Conservation (phyloP, 2,797 vertebrate species). For the Halcyon badia region DNA sequence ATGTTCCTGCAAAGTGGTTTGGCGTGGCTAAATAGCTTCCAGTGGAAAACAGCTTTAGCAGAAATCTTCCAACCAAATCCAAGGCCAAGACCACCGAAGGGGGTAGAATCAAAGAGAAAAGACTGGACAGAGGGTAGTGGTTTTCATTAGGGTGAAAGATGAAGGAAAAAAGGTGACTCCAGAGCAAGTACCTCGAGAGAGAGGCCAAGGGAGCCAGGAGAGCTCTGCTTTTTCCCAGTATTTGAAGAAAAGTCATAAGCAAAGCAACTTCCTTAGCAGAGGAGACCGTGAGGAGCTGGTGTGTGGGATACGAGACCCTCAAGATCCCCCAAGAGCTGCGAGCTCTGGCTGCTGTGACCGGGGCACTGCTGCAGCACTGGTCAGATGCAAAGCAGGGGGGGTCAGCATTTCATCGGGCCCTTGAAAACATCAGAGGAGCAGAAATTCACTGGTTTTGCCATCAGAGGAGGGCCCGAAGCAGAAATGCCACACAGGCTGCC, state of each 20-base stretch:
- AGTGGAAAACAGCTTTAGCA: neutral
- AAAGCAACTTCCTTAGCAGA: neutral
- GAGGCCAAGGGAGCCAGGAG: neutral
- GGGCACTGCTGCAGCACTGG: neutral
- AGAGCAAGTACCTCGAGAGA: neutral
- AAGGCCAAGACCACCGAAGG: neutral
- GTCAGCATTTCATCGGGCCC: neutral
- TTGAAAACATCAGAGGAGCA: neutral
- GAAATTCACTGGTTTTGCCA: neutral
- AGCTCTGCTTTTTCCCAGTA: neutral
- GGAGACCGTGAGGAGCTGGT: neutral
- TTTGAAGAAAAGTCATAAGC: neutral
- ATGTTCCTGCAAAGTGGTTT: neutral
- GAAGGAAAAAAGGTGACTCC: neutral
- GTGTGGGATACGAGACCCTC: neutral
- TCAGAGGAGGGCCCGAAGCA: neutral
- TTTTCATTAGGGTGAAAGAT: neutral
- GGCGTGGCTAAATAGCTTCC: neutral
- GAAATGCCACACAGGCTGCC: neutral
- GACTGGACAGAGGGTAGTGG: too few species aligned
- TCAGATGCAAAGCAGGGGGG: accelerated
- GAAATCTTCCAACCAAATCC: neutral
- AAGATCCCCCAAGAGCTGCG: too few species aligned
- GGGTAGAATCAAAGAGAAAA: neutral
- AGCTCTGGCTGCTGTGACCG: too few species aligned